Conservation (phyloP, 2,888 invertebrate genomes). For the Pollenia griseotomentosa region DNA sequence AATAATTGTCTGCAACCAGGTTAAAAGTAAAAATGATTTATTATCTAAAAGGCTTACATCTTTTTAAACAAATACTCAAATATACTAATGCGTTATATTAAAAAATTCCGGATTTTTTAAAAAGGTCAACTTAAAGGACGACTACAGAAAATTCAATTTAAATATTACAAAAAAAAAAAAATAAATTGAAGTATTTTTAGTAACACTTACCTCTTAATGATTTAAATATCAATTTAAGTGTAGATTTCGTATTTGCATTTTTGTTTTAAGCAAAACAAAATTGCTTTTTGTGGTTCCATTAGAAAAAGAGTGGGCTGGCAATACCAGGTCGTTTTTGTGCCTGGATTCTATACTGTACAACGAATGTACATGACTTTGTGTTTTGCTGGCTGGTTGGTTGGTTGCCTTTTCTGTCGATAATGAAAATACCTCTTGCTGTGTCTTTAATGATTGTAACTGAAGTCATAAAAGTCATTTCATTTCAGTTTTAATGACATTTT, state of each 20-base stretch:
- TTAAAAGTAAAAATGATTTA: too few relatives aligned
- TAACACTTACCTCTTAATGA: conserved; percentile 30
- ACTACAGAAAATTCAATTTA: too few relatives aligned
- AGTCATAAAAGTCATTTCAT: conserved; percentile 70
- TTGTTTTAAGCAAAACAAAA: conserved; percentile 47
- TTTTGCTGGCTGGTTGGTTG: background rate
- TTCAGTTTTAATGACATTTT: conserved; percentile 69
- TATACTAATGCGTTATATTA: too few relatives aligned
- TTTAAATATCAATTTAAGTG: conserved; percentile 52
- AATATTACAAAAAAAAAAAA: background rate
- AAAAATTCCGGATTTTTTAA: too few relatives aligned
- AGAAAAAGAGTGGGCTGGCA: background rate
- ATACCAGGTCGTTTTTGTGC: background rate
- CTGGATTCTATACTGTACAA: background rate
- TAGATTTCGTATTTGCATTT: background rate
- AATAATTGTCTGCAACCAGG: too few relatives aligned
- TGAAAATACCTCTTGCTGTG: conserved; percentile 69
- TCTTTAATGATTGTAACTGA: conserved; percentile 63
- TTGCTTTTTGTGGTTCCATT: conserved; percentile 57
- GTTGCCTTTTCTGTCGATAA: conserved; percentile 57
- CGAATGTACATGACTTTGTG: background rate
- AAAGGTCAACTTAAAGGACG: too few relatives aligned
- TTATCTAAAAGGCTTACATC: too few relatives aligned
- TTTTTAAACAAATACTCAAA: too few relatives aligned
- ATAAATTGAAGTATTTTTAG: background rate